phyloP scores from a whole-genome alignment of 2,888 invertebrate genomes.

The Stenotaenia linearis region DNA sequence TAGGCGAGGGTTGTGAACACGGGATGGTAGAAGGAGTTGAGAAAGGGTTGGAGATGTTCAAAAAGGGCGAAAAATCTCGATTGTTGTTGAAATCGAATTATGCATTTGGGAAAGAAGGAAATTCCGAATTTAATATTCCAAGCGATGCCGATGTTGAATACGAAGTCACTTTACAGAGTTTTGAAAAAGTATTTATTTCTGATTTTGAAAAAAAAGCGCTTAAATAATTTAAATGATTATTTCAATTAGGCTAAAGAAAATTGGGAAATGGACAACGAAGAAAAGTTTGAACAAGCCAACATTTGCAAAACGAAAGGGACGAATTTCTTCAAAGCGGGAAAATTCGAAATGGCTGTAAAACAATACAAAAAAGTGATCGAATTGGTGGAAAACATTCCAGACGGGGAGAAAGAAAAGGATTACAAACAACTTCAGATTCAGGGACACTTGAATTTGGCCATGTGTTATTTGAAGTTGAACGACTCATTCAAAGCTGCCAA shows the following conservation, averaged over 20 bases:
- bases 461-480: slow-evolving; percentile 72
- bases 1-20: slow-evolving; percentile 77
- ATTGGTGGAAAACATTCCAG: slow-evolving; percentile 57
- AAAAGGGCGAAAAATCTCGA: slow-evolving; percentile 68
- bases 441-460: slow-evolving; percentile 70
- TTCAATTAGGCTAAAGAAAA: slow-evolving; percentile 65
- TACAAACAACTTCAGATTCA: slow-evolving; percentile 59
- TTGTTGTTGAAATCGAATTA: slow-evolving; percentile 68
- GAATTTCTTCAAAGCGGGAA: slow-evolving; percentile 73
- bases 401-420: slow-evolving; percentile 50
- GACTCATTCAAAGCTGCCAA: slow-evolving; percentile 65
- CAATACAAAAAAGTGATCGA: slow-evolving; percentile 75
- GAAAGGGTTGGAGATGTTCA: slow-evolving; percentile 71
- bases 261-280: slow-evolving; percentile 73
- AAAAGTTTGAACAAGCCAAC: slow-evolving; percentile 75
- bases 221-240: too few species aligned
- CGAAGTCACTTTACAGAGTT: slow-evolving; percentile 69
- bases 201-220: too few species aligned
- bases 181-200: slow-evolving; percentile 65
- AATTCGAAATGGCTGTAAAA: slow-evolving; percentile 70
- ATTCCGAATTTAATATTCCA: slow-evolving; percentile 66
- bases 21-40: slow-evolving; percentile 77
- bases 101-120: slow-evolving; percentile 70
- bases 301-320: slow-evolving; percentile 87
- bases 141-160: slow-evolving; percentile 73